Conservation (phyloP, 2,797 vertebrate species). For the Danio kyathit region DNA sequence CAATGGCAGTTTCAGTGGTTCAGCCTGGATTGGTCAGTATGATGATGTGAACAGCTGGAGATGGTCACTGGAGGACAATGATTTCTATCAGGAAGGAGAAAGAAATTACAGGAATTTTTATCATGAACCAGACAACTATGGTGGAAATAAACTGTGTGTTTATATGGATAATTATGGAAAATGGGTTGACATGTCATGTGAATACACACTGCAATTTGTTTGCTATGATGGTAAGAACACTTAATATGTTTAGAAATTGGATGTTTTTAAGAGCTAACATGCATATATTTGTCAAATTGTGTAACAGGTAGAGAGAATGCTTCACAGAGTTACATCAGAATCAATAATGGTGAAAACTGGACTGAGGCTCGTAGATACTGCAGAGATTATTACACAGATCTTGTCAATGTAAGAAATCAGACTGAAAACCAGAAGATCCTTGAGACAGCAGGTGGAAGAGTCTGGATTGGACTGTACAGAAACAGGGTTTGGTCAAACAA, state of each 20-base stretch:
- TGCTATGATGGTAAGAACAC: slow-evolving; percentile 51
- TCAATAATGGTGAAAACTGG: background rate
- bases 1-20: background rate
- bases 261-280: no score
- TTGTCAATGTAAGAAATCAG: slow-evolving; percentile 44
- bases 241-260: background rate
- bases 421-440: slow-evolving; percentile 28
- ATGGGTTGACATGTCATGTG: slow-evolving; percentile 26
- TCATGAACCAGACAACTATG: slow-evolving; percentile 6
- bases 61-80: slow-evolving; percentile 35
- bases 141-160: slow-evolving; percentile 1
- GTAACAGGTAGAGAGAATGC: slow-evolving; percentile 23
- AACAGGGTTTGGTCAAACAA: slow-evolving; percentile 52
- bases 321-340: background rate
- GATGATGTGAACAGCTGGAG: slow-evolving; percentile 44
- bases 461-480: slow-evolving; percentile 58
- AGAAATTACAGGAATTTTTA: slow-evolving; percentile 46
- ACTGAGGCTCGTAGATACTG: slow-evolving; percentile 47
- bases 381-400: slow-evolving; percentile 43
- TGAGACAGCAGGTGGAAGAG: background rate
- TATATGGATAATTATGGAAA: background rate
- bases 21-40: slow-evolving; percentile 32
- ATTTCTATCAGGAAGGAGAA: slow-evolving; percentile 47
- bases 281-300: background rate
- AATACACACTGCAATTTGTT: background rate